These are phyloP conservation scores for Lanistes nyassanus DNA, from an alignment of 1,140 invertebrate species.

Conservation along the genomic window DNA sequence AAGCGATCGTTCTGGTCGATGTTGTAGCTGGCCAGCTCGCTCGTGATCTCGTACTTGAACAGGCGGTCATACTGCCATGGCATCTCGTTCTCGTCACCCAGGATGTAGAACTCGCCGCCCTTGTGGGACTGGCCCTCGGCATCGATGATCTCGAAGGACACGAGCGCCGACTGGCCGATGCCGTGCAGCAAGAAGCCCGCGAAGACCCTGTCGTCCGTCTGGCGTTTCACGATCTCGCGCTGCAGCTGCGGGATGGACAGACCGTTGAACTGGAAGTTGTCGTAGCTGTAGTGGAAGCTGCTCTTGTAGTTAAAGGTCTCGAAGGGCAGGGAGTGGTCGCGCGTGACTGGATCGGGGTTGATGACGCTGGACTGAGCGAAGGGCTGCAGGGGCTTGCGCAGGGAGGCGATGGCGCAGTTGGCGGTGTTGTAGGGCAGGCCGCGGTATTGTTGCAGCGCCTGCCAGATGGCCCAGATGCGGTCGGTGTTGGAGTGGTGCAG, in stretches of 20 bases:
- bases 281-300: conserved; percentile 32
- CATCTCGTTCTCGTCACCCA: conserved; percentile 36
- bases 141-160: conserved; percentile 12
- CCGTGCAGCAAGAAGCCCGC: conserved; percentile 39
- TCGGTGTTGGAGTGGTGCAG: conserved; percentile 43
- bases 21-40: conserved; percentile 15
- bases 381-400: conserved; percentile 29
- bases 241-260: conserved; percentile 26
- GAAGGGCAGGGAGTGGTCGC: conserved; percentile 36
- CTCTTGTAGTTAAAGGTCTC: conserved; percentile 22
- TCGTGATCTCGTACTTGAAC: conserved; percentile 40
- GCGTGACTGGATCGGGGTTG: conserved; percentile 29
- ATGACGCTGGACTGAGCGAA: conserved; percentile 23
- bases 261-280: conserved; percentile 36
- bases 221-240: conserved; percentile 1
- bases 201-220: conserved; percentile 27
- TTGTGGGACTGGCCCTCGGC: background rate
- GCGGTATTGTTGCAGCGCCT: conserved; percentile 34
- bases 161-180: conserved; percentile 29
- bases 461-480: conserved; percentile 43
- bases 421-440: conserved; percentile 35
- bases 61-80: conserved; percentile 37
- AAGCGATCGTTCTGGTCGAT: conserved; percentile 28
- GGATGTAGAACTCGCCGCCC: conserved; percentile 40
- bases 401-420: conserved; percentile 35